Evolutionary conservation across 2,888 invertebrate genomes (phyloP).

Genomic region (Chymomyza caudatula): DNA sequence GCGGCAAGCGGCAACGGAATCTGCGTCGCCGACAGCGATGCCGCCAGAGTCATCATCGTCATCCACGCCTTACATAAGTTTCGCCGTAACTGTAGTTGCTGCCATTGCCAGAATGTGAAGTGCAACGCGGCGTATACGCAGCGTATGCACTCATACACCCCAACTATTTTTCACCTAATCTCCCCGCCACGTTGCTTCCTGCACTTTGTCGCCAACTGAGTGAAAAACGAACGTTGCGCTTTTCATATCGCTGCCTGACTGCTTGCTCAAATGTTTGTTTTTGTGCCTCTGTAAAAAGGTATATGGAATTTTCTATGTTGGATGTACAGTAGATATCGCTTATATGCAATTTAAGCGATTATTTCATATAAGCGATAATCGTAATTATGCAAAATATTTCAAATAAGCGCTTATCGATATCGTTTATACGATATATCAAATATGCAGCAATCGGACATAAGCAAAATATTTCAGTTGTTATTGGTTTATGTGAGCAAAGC

Average conservation of each 20-base stretch:
- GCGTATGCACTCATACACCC: neutral
- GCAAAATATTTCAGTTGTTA: no score
- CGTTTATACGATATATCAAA: no score
- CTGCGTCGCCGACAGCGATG: neutral
- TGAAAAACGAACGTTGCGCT: conserved; percentile 23
- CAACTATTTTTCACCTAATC: neutral
- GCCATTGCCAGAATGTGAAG: neutral
- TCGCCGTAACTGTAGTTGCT: neutral
- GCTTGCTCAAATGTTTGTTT: conserved; percentile 27
- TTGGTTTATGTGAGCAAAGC: no score
- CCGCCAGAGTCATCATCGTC: neutral
- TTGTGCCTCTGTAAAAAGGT: neutral
- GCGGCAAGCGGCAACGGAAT: neutral
- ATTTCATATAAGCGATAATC: no score
- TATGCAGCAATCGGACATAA: no score
- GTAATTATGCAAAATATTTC: no score
- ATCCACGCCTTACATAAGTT: neutral
- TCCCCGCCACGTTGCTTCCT: conserved; percentile 31
- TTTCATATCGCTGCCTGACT: conserved; percentile 28
- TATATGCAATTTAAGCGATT: no score
- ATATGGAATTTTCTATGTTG: neutral
- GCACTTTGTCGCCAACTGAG: conserved; percentile 42
- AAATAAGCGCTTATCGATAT: no score
- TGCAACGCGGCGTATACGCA: neutral
- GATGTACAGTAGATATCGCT: no score